Conservation (phyloP, 2,888 invertebrate species). For the Drosophila rellima region DNA sequence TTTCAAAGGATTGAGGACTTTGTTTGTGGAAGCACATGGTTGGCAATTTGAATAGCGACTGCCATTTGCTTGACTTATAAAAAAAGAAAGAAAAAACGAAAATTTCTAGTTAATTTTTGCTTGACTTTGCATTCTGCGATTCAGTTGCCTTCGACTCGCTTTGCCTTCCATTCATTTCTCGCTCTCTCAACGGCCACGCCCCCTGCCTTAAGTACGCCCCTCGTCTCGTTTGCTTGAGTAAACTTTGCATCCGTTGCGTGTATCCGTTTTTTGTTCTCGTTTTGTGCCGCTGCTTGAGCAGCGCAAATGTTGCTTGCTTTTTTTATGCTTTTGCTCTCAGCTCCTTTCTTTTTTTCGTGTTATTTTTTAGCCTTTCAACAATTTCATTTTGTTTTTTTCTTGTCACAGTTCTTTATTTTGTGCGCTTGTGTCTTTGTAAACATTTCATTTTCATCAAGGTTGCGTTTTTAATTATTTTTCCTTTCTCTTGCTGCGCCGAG, state of each 20-base stretch:
- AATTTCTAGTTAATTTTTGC: conserved; percentile 59
- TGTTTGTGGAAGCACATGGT: conserved; percentile 22
- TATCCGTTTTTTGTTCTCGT: conserved; percentile 76
- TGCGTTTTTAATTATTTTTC: conserved; percentile 85
- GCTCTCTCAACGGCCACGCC: conserved; percentile 1
- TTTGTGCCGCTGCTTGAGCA: conserved; percentile 69
- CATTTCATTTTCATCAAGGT: conserved; percentile 85
- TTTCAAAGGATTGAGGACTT: conserved; percentile 9
- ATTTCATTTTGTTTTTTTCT: conserved; percentile 37
- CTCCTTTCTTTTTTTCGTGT: conserved; percentile 27
- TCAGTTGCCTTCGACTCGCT: conserved; percentile 33
- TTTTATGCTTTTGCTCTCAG: conserved; percentile 30
- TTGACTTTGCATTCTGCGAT: conserved; percentile 56
- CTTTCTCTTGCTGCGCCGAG: conserved; percentile 67
- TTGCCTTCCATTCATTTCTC: background rate
- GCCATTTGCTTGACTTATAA: conserved; percentile 10
- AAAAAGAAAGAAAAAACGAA: conserved; percentile 7
- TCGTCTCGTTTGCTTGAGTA: conserved; percentile 62
- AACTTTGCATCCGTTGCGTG: conserved; percentile 79
- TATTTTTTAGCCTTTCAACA: conserved; percentile 68
- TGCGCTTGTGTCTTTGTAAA: conserved; percentile 77
- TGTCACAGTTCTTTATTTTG: conserved; percentile 68
- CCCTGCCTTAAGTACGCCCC: background rate
- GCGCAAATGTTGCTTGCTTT: conserved; percentile 54
- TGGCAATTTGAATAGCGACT: conserved; percentile 13